Evolutionary conservation across 2,888 invertebrate genomes (phyloP).

Genomic region (Branchipolynoe longqiensis): DNA sequence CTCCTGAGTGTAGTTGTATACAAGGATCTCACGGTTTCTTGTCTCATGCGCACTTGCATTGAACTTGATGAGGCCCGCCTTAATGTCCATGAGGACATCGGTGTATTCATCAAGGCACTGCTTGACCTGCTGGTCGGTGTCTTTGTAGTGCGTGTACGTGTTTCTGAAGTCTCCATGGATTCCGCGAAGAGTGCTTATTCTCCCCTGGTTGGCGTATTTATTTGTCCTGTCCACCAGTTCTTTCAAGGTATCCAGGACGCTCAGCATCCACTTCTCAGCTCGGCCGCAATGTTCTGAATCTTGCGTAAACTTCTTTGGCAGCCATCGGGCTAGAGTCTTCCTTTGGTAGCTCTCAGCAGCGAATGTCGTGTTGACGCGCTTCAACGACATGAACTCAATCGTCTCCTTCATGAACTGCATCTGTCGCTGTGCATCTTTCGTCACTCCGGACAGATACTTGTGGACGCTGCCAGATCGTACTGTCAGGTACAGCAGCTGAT

Average conservation of each 20-base stretch:
- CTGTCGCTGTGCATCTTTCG: background rate
- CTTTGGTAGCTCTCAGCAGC: conserved; percentile 38
- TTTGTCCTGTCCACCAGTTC: background rate
- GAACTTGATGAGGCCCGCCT: background rate
- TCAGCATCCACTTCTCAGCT: background rate
- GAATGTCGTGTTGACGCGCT: conserved; percentile 8
- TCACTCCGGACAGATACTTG: background rate
- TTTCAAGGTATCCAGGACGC: background rate
- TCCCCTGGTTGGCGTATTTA: background rate
- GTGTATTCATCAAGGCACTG: conserved; percentile 28
- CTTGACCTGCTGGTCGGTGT: conserved; percentile 8
- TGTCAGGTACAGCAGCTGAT: background rate
- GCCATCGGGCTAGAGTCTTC: conserved; percentile 22
- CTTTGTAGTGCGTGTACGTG: background rate
- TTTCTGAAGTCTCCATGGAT: background rate
- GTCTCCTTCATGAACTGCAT: conserved; percentile 36
- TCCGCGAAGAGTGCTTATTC: background rate
- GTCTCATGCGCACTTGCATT: conserved; percentile 4
- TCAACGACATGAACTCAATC: background rate
- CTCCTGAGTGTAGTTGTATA: conserved; percentile 62
- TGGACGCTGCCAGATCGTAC: too few relatives aligned
- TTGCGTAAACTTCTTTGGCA: background rate
- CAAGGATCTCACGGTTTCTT: background rate
- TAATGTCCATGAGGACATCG: background rate
- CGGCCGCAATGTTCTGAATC: background rate